Evolutionary conservation across 1,140 invertebrate species (phyloP), one percentile per base, ranked within the genome.

Genomic region (Yoshiicerus persimilis): DNA sequence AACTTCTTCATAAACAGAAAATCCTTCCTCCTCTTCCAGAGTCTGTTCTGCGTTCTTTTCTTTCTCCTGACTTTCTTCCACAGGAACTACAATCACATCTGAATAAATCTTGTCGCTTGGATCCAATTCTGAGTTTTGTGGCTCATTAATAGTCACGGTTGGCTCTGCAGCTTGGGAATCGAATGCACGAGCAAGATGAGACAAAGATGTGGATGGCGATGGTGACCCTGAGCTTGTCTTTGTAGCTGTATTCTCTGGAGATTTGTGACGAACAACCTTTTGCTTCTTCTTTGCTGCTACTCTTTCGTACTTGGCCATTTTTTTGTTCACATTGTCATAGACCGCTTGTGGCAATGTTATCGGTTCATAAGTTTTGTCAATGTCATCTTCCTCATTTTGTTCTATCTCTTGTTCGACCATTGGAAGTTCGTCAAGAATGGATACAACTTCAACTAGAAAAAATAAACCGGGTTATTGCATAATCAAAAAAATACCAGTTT

Each of bases 271-370:
- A 5, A 39, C 39, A 23, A 88, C 75, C 39, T 87, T 88, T 38
- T 88, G 32, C 38, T 86, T 87, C 41, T 80, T 88, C 30, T 70
- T 89, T 62, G 88, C 88, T 32, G 88, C 88, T 2, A 86, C 39
- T 39, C 88, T n/a, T 83, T 88, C 70, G 64, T 86, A 88, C 70
- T 80, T 70, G 34, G 77, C 87, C 27, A 77, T 85, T 75, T 90
- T 88, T 70, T 84, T 86, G 39, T 87, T 87, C 23, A 87, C 85
- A 30, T 87, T 87, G n/a, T 88, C 84, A 13, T 23, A 56, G 2
- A 86, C 34, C 4, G 64, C 20, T 27, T 36, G 64, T 16, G 85
- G 62, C 32, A 84, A 77, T 80, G 75, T 38, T 5, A 80, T 80
- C 20, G 75, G 75, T 30, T 89, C 85, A n/a, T 90, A 88, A 9